These are phyloP conservation scores for Gymnosoma rotundatum DNA, from an alignment of 2,888 invertebrate species.

Conservation along the genomic window DNA sequence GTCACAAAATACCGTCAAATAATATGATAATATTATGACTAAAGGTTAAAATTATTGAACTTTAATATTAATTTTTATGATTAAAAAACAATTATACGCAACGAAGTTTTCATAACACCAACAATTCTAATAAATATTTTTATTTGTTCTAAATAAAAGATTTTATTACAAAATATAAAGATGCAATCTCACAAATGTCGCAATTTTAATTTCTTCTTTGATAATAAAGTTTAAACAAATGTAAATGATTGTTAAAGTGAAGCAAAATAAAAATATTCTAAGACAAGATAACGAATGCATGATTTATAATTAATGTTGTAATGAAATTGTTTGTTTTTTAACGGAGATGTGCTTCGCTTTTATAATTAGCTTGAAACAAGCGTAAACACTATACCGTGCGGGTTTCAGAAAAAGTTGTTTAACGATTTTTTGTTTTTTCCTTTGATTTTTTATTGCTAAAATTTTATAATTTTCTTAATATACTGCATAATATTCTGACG, in stretches of 20 bases:
- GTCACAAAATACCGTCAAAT: neutral
- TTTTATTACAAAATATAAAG: constrained; percentile 15
- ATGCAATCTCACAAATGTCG: constrained; percentile 45
- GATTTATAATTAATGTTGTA: too few relatives aligned
- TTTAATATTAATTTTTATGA: neutral
- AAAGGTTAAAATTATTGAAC: neutral
- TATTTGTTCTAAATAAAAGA: neutral
- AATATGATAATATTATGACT: neutral
- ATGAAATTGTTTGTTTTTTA: too few relatives aligned
- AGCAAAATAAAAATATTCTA: neutral
- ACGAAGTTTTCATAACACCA: neutral
- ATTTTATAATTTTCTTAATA: too few relatives aligned
- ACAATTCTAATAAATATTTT: neutral
- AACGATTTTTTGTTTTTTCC: too few relatives aligned
- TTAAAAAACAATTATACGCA: too few relatives aligned
- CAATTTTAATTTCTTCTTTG: neutral
- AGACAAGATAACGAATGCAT: neutral
- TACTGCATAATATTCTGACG: too few relatives aligned
- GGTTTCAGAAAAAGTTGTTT: too few relatives aligned
- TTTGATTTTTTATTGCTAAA: too few relatives aligned
- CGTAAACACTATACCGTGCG: too few relatives aligned
- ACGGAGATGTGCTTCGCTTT: too few relatives aligned
- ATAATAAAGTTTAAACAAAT: neutral
- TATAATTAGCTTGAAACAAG: too few relatives aligned
- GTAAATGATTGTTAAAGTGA: neutral